Percentiles rank a stretch among this genome's conserved stretches.
These are phyloP conservation scores for Machimus atricapillus DNA, from an alignment of 2,888 invertebrate genomes.

Conservation along the genomic window DNA sequence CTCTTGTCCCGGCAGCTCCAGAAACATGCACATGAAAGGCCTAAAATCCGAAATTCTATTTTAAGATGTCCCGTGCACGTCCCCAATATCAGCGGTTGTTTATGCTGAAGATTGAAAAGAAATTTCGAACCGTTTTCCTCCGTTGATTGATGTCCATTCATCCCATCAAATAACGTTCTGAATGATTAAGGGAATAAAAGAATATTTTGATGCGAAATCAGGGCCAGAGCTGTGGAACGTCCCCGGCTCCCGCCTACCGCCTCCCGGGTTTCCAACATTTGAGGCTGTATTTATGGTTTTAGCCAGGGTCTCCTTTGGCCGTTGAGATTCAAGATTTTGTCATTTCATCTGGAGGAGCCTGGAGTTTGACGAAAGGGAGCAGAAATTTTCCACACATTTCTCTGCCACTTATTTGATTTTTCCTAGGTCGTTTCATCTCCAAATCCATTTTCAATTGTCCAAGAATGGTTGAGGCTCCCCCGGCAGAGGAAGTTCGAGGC, in stretches of 20 bases:
- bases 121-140: constrained; percentile 15
- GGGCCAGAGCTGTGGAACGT: not conserved
- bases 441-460: constrained; percentile 40
- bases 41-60: not conserved
- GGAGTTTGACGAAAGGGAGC: not conserved
- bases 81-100: not conserved
- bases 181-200: constrained; percentile 30
- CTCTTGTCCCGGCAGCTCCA: not conserved
- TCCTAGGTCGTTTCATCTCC: constrained; percentile 35
- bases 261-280: not conserved
- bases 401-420: constrained; percentile 36
- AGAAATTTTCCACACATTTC: constrained; percentile 31
- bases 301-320: not conserved
- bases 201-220: constrained; percentile 32
- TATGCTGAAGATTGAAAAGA: constrained; percentile 13
- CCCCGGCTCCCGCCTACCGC: not conserved
- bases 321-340: not conserved
- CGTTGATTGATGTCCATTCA: constrained; percentile 24
- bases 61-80: constrained; percentile 3
- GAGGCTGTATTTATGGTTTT: constrained; percentile 5
- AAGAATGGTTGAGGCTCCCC: not conserved
- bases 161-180: constrained; percentile 19
- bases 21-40: not conserved
- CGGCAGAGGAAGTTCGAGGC: not conserved
- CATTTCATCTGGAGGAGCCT: not conserved